A percentile compares a stretch with the other conserved stretches of the same genome.
phyloP scores from a whole-genome alignment of 2,888 invertebrate species.

The Cordilura impudica region DNA sequence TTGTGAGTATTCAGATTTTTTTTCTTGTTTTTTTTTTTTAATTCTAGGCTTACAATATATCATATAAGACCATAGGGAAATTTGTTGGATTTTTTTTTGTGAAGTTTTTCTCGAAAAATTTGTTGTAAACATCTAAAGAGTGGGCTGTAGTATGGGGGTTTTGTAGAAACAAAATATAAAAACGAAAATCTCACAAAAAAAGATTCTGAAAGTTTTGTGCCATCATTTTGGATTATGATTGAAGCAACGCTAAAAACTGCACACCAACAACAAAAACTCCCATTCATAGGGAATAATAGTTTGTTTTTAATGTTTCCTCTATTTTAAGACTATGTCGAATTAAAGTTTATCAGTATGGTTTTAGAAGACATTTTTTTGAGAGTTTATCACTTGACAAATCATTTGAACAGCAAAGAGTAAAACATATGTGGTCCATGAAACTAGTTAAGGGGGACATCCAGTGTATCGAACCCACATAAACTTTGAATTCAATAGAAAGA shows the following conservation, averaged over 20 bases:
- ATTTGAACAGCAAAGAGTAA: too few relatives aligned
- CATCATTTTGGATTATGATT: slow-evolving; percentile 40
- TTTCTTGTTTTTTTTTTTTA: slow-evolving; percentile 7
- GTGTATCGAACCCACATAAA: too few relatives aligned
- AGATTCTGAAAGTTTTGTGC: slow-evolving; percentile 18
- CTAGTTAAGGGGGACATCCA: too few relatives aligned
- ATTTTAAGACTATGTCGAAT: too few relatives aligned
- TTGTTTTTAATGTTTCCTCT: too few relatives aligned
- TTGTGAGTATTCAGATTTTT: not conserved
- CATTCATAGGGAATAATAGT: too few relatives aligned
- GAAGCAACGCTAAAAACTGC: slow-evolving; percentile 52
- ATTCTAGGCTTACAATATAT: slow-evolving; percentile 37
- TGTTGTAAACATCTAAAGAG: not conserved
- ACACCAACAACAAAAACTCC: slow-evolving; percentile 6
- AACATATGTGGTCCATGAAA: too few relatives aligned
- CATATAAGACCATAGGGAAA: slow-evolving; percentile 42
- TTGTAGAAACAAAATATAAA: not conserved
- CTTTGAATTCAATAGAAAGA: too few relatives aligned
- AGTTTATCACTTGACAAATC: too few relatives aligned
- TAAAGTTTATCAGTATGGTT: too few relatives aligned
- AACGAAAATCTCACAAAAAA: slow-evolving; percentile 3
- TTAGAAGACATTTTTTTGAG: too few relatives aligned
- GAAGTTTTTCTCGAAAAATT: not conserved
- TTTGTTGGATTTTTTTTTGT: slow-evolving; percentile 25
- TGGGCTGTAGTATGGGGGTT: not conserved